Evolutionary conservation across 2,113 vertebrate genomes (phyloP).

Genomic region (Chionomys nivalis): DNA sequence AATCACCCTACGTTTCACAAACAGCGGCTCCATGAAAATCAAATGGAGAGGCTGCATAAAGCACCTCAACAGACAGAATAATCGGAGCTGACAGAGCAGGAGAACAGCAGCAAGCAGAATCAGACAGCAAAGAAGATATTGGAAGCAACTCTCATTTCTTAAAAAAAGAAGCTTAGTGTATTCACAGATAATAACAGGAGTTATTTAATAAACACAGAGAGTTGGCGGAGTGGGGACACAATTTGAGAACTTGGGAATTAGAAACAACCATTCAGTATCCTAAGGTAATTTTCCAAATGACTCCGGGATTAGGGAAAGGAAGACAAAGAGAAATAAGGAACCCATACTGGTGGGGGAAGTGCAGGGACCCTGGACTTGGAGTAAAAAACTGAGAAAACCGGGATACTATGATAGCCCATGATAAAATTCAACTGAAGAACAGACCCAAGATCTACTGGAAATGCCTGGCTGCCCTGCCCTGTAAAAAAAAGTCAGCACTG

Average conservation of each 20-base stretch:
- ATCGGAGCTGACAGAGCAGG: neutral
- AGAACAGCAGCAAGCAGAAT: neutral
- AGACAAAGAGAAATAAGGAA: neutral
- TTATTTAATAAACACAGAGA: neutral
- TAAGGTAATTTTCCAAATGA: neutral
- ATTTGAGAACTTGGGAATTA: neutral
- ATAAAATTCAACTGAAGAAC: neutral
- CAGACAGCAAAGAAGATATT: neutral
- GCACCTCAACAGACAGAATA: neutral
- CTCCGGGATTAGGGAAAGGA: neutral
- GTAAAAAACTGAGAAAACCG: neutral
- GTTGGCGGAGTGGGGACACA: neutral
- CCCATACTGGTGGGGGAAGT: neutral
- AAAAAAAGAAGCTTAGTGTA: neutral
- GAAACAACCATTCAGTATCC: neutral
- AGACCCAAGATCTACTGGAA: neutral
- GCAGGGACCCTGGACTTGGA: neutral
- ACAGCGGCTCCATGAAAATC: neutral
- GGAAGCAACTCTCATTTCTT: neutral
- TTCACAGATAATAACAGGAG: neutral
- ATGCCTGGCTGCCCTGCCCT: fast-evolving
- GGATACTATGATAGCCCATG: neutral
- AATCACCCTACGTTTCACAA: neutral
- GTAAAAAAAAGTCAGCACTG: neutral
- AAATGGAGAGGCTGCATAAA: neutral